phyloP scores from a whole-genome alignment of 1,140 invertebrate species.

The Aradophagus sp. region DNA sequence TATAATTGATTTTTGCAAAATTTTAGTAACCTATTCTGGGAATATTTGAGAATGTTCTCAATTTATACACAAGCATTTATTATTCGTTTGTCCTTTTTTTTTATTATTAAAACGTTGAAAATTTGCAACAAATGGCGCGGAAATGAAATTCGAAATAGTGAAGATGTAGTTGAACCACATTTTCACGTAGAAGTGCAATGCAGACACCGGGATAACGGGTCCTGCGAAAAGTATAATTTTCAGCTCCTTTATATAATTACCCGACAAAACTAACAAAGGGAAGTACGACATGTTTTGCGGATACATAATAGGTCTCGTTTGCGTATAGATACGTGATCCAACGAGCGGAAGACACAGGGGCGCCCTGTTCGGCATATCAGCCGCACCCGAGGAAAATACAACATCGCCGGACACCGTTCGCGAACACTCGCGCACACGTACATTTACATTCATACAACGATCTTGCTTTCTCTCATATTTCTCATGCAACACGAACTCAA shows the following conservation, averaged over 20 bases:
- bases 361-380: slow-evolving; percentile 19
- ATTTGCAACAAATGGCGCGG: too few relatives aligned
- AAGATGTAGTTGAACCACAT: too few relatives aligned
- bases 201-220: too few relatives aligned
- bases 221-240: too few relatives aligned
- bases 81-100: too few relatives aligned
- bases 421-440: not conserved
- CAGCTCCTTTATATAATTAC: slow-evolving; percentile 26
- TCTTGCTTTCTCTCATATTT: slow-evolving; percentile 27
- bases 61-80: too few relatives aligned
- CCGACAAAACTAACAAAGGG: slow-evolving; percentile 28
- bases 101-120: too few relatives aligned
- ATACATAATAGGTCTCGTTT: slow-evolving; percentile 39
- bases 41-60: too few relatives aligned
- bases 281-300: slow-evolving; percentile 20
- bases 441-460: not conserved
- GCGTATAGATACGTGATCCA: slow-evolving; percentile 29
- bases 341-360: slow-evolving; percentile 26
- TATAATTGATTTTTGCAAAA: too few relatives aligned
- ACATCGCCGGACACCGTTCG: slow-evolving; percentile 20
- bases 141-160: too few relatives aligned
- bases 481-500: slow-evolving; percentile 10
- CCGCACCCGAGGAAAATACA: slow-evolving; percentile 25
- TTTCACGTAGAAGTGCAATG: too few relatives aligned
- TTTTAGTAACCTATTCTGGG: too few relatives aligned